phyloP scores from a whole-genome alignment of 1,140 invertebrate genomes.

The Chironomus striatipennis region DNA sequence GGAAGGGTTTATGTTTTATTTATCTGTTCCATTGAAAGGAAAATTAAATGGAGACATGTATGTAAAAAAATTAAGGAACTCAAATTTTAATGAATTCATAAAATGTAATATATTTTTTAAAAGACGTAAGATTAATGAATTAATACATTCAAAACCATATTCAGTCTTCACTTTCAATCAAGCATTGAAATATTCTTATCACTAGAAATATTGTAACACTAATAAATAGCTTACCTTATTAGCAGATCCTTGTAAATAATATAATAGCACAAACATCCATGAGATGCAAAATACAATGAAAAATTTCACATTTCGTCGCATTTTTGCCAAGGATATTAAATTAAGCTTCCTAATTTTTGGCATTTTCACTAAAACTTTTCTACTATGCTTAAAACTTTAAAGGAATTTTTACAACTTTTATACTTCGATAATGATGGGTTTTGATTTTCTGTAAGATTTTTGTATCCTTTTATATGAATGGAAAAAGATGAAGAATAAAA shows the following conservation, averaged over 20 bases:
- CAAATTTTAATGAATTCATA: no score
- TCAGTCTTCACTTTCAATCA: no score
- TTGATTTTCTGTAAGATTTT: not conserved
- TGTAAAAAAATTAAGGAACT: no score
- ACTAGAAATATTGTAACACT: no score
- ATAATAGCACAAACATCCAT: conserved; percentile 40
- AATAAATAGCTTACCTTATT: conserved; percentile 39
- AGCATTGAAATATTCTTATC: no score
- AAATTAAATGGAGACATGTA: no score
- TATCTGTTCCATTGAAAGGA: no score
- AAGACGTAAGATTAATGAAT: no score
- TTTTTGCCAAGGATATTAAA: conserved; percentile 26
- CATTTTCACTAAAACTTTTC: not conserved
- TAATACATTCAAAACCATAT: no score
- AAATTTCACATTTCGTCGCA: conserved; percentile 40
- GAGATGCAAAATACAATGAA: conserved; percentile 39
- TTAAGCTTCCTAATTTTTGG: not conserved
- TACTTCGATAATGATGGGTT: not conserved
- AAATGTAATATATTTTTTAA: no score
- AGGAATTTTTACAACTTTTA: not conserved
- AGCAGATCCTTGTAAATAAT: conserved; percentile 39
- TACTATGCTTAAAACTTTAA: not conserved
- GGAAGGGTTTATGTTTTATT: no score
- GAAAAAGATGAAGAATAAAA: not conserved
- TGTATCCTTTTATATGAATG: not conserved